Conservation (phyloP, 2,888 invertebrate genomes). For the Epinotia bilunana region DNA sequence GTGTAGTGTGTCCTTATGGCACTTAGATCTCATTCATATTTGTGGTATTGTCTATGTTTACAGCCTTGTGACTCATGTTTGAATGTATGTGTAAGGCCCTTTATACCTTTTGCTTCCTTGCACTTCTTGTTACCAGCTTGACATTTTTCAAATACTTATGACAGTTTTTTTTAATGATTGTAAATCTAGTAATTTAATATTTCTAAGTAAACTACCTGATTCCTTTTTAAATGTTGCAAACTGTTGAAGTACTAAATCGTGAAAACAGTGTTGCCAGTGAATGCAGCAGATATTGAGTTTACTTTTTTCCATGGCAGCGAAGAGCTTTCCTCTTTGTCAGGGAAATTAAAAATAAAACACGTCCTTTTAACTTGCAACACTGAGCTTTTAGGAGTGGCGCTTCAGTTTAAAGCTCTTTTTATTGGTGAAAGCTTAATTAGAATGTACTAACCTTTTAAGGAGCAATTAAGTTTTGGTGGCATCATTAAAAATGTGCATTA, state of each 20-base stretch:
- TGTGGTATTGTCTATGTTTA: no score
- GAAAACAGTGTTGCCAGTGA: slow-evolving; percentile 37
- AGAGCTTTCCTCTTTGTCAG: slow-evolving; percentile 34
- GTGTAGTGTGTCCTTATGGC: no score
- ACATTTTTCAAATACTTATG: no score
- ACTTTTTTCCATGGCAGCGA: slow-evolving; percentile 11
- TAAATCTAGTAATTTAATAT: no score
- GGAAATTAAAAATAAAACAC: slow-evolving; percentile 37
- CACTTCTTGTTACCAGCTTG: no score
- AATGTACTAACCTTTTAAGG: background rate
- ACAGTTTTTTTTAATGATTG: no score
- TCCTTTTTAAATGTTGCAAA: background rate
- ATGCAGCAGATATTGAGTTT: slow-evolving; percentile 31
- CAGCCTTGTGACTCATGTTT: no score
- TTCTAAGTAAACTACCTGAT: background rate
- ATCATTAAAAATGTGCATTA: no score
- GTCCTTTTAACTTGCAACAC: slow-evolving; percentile 21
- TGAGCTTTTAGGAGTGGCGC: slow-evolving; percentile 10
- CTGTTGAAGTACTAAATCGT: background rate
- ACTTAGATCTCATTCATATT: no score
- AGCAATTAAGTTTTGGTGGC: background rate
- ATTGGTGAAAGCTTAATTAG: slow-evolving; percentile 18
- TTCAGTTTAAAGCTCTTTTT: slow-evolving; percentile 20
- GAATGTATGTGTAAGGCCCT: no score
- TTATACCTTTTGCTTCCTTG: no score